These are phyloP conservation scores for Poeciliopsis paucimaculata DNA, from an alignment of 2,797 vertebrate species.

Conservation along the genomic window DNA sequence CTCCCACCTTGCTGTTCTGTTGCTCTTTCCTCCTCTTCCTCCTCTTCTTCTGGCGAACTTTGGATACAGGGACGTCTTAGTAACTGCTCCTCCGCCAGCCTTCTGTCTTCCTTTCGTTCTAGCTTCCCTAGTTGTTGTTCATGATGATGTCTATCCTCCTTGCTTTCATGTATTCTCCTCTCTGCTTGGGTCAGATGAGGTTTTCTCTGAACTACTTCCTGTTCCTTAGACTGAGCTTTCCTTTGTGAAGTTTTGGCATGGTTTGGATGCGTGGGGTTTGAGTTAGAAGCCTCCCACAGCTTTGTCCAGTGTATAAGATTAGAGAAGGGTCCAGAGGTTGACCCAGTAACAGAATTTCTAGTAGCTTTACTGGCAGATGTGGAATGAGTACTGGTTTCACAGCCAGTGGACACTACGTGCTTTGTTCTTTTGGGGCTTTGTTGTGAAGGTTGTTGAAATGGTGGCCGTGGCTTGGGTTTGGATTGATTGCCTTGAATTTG, in stretches of 20 bases:
- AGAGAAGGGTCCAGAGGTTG: slow-evolving; percentile 44
- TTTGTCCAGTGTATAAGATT: slow-evolving; percentile 62
- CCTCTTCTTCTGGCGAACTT: slow-evolving; percentile 73
- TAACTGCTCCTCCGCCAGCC: slow-evolving; percentile 82
- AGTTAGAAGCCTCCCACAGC: slow-evolving; percentile 38
- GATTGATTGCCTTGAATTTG: slow-evolving; percentile 53
- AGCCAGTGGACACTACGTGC: slow-evolving; percentile 30
- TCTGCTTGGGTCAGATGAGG: slow-evolving; percentile 63
- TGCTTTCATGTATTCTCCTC: slow-evolving; percentile 50
- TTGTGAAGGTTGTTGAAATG: slow-evolving; percentile 45
- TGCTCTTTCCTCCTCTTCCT: slow-evolving; percentile 74
- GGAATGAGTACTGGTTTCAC: slow-evolving; percentile 51
- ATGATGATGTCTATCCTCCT: slow-evolving; percentile 46
- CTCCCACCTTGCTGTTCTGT: slow-evolving; percentile 78
- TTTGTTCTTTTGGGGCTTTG: slow-evolving; percentile 62
- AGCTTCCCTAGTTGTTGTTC: slow-evolving; percentile 54
- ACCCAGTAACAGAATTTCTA: slow-evolving; percentile 42
- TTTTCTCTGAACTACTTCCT: slow-evolving; percentile 73
- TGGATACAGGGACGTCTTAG: slow-evolving; percentile 75
- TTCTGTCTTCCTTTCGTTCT: slow-evolving; percentile 75
- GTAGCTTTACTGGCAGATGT: slow-evolving; percentile 53
- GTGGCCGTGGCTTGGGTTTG: slow-evolving; percentile 46
- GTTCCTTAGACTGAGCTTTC: slow-evolving; percentile 60
- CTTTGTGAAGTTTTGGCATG: slow-evolving; percentile 57
- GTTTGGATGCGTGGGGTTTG: slow-evolving; percentile 35